Base-by-base conservation (phyloP, 1,140 invertebrate species). In the Aphelenchoides fujianensis region DNA sequence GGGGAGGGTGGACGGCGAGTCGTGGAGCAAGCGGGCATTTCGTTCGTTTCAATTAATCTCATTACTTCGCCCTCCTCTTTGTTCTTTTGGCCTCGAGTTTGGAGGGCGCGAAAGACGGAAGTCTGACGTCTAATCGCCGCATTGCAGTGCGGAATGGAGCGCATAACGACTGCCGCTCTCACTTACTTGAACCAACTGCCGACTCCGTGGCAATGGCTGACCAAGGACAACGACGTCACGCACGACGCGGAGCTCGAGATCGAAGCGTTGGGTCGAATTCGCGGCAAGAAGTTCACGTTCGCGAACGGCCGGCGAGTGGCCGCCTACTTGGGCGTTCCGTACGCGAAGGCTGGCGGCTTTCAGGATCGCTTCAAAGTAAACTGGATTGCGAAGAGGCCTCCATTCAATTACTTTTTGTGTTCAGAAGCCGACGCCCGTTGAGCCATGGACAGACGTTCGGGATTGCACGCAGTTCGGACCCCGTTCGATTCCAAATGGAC, bases 281-380 rank as follows among this genome's bases (percentile, higher is more conserved):
- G 31, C 34, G 78, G 78, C 9, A 83, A 74, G 37, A 72, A 48
- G 2, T 79, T 73, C 53, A 52, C 23, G 19, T 59, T 80, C 27
- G 55, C 73, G 3, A 52, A 63, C 3, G 77, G 72, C 0, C 34
- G 74, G 2, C 32, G 57, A 31, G 81, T 81, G 3, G 73, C 76
- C 62, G 81, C 78, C 9, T 81, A 72, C 71, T 48, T 82, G 23
- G 81, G 81, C 12, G 73, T 82, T 30, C 80, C 81, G 3, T 82
- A 72, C 63, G 80, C 81, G 2, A 69, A 74, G 41, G 63, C 75
- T 7, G 76, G 78, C 9, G 72, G 74, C 2, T 71, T 66, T 19
- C 36, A 79, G 19, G 41, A 77, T 7, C 63, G 80, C 41, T 82
- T 82, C 53, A 64, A 81, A 71, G 79, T 80, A 55, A 54, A n/a